Base-by-base conservation (phyloP, 1,140 invertebrate genomes). In the Drosophila nigromelanica region DNA sequence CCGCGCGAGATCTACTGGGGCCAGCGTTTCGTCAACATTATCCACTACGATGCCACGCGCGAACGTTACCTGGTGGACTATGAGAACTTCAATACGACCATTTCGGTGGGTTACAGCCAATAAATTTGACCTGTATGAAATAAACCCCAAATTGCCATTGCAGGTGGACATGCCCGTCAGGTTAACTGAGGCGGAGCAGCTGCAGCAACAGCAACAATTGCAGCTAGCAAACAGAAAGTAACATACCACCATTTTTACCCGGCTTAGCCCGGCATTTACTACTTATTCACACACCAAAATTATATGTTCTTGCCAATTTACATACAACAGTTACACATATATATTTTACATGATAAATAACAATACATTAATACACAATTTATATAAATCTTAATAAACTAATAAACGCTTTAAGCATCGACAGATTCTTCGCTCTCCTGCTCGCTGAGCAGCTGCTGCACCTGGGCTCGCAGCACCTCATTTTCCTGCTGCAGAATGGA, bases 1-100 rank as follows among this genome's bases (percentile, higher is more conserved):
- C 95, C 96, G 7, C 94, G 94, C 21, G 97, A 98, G 92, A 96
- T 98, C 24, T 93, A 96, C 18, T 98, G 97, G 97, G 97, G 97
- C 4, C 95, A 97, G 90, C 92, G 96, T 8, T 97, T 97, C 82
- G 94, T 94, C 69, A 95, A 95, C 43, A 94, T 94, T 3, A 89
- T 94, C 11, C 94, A 94, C 47, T 99, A 98, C 92, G 97, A 97
- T 77, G 96, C 97, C 81, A 95, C 97, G 48, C 95, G 96, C 43
- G 96, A 98, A 60, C 95, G 96, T 35, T 99, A 99, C 92, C 94
- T 97, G 76, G 97, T 99, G 14, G 97, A 99, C 92, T 99, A 98
- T 90, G 96, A 96, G 27, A 94, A 97, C 76, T 99, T 99, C 92
- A 97, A 99, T 91, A 96, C 95, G 70, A 98, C 97, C 8, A 90